Percentiles rank a stretch among this genome's conserved stretches.
These are phyloP conservation scores for Dromius quadrimaculatus DNA, from an alignment of 2,888 invertebrate species.

Conservation along the genomic window DNA sequence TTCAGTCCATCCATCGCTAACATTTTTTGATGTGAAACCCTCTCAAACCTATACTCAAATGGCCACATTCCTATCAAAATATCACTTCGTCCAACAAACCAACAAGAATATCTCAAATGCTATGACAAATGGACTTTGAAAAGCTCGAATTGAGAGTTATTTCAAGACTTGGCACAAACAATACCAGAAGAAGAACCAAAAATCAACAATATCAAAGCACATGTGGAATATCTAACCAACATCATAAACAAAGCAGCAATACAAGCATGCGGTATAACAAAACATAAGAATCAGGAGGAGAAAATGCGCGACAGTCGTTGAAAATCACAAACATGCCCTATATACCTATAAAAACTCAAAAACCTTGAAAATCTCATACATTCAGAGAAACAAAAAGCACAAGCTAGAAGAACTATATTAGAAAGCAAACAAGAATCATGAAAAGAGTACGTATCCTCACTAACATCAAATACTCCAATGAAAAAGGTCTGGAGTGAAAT, in stretches of 20 bases:
- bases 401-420: constrained; percentile 1
- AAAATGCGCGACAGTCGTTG: neutral
- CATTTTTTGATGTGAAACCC: neutral
- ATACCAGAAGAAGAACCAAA: no score
- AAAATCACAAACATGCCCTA: constrained; percentile 7
- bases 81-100: neutral
- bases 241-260: constrained; percentile 1
- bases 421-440: constrained; percentile 17
- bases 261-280: neutral
- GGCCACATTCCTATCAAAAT: neutral
- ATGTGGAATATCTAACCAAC: neutral
- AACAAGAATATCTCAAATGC: neutral
- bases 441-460: neutral
- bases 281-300: neutral
- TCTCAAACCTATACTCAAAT: neutral
- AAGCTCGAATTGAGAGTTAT: neutral
- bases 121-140: neutral
- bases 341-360: neutral
- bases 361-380: neutral
- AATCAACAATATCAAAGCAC: no score
- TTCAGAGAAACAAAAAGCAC: neutral
- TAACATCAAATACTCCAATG: constrained; percentile 1
- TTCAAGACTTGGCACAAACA: no score
- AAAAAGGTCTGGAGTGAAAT: neutral
- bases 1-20: neutral